phyloP scores from a whole-genome alignment of 2,888 invertebrate species.

The Ornithoptera priamus region DNA sequence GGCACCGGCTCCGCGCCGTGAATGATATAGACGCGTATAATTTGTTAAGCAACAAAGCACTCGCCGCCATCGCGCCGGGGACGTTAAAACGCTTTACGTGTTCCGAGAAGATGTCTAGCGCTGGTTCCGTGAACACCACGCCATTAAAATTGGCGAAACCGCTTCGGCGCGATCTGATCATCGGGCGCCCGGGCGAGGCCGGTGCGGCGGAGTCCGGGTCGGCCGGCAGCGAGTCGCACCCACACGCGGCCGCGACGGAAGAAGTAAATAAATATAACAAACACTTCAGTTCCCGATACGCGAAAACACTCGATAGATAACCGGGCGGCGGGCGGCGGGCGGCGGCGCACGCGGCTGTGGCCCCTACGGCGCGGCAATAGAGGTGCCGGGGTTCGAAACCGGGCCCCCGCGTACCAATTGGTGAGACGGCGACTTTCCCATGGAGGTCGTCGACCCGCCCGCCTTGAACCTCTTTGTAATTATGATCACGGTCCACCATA shows the following conservation, averaged over 20 bases:
- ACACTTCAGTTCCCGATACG: slow-evolving; percentile 33
- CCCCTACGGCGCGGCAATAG: slow-evolving; percentile 17
- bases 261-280: slow-evolving; percentile 27
- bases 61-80: background rate
- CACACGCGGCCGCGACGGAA: slow-evolving; percentile 9
- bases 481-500: slow-evolving; percentile 46
- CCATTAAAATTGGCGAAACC: slow-evolving; percentile 14
- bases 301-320: slow-evolving; percentile 34
- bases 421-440: slow-evolving; percentile 41
- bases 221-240: too few species aligned
- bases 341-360: slow-evolving; percentile 3
- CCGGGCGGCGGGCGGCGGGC: slow-evolving; percentile 9
- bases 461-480: slow-evolving; percentile 43
- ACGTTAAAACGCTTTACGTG: slow-evolving; percentile 4
- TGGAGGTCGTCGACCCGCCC: slow-evolving; percentile 53
- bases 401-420: slow-evolving; percentile 16
- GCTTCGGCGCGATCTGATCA: background rate
- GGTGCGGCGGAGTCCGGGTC: background rate
- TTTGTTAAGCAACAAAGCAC: too few species aligned
- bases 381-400: background rate
- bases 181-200: background rate
- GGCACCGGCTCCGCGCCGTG: too few species aligned
- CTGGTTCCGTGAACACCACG: slow-evolving; percentile 17
- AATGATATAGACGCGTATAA: too few species aligned
- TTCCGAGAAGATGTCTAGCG: background rate